Conservation (phyloP, 2,797 vertebrate species). For the Aphelocoma californica region DNA sequence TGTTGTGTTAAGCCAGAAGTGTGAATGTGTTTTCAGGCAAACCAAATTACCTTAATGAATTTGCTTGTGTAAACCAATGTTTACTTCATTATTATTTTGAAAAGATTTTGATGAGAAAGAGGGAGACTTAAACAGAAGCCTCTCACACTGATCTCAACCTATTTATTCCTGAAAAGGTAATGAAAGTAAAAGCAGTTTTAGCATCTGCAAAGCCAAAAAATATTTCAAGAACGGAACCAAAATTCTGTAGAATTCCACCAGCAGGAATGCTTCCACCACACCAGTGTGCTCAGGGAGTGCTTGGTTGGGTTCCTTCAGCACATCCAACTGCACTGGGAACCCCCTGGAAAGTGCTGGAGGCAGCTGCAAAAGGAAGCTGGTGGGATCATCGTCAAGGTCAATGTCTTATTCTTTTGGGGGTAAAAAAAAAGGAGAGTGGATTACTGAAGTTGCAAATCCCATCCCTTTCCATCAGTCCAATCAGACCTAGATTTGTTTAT, state of each 20-base stretch:
- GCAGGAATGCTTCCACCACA: neutral
- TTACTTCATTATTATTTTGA: neutral
- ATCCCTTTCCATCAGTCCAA: neutral
- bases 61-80: neutral
- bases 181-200: neutral
- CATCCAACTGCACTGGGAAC: neutral
- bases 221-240: neutral
- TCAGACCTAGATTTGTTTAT: slow-evolving; percentile 1
- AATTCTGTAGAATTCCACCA: neutral
- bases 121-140: neutral
- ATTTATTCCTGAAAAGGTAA: neutral
- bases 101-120: neutral
- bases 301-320: neutral
- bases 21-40: neutral
- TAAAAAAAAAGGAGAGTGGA: neutral
- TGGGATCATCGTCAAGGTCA: neutral
- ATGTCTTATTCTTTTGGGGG: neutral
- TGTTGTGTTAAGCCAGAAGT: neutral
- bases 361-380: neutral
- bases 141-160: neutral
- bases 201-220: neutral
- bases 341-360: neutral
- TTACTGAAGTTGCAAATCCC: neutral
- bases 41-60: neutral
- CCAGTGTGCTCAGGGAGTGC: neutral